phyloP scores from a whole-genome alignment of 2,113 vertebrate genomes.

The Leucopsar rothschildi region DNA sequence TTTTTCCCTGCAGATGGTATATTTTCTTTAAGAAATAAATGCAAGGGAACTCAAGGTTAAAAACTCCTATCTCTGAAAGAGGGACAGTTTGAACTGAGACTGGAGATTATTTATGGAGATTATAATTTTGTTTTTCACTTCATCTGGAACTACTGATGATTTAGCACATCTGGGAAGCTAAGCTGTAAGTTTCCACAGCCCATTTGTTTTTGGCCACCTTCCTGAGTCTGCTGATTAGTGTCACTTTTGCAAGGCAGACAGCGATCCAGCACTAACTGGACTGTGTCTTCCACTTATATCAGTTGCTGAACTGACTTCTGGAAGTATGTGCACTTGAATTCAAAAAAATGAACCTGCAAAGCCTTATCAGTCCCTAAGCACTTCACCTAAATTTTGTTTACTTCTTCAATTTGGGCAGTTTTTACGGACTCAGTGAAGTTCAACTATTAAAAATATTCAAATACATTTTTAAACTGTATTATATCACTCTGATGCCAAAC shows the following conservation, averaged over 20 bases:
- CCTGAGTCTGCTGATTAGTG: conserved; percentile 20
- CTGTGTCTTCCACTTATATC: not conserved
- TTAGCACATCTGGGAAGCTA: conserved; percentile 38
- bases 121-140: not conserved
- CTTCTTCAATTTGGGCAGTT: not conserved
- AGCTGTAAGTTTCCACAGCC: not conserved
- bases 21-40: conserved; percentile 27
- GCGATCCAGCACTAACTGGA: not conserved
- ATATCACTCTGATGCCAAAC: not conserved
- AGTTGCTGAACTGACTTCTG: conserved; percentile 7
- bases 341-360: not conserved
- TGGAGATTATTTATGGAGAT: not conserved
- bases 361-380: not conserved
- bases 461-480: not conserved
- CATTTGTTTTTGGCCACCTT: conserved; percentile 37
- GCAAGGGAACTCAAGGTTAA: not conserved
- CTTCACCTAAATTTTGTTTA: not conserved
- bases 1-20: not conserved
- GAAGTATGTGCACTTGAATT: not conserved
- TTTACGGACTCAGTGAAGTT: not conserved
- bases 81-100: not conserved
- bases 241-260: conserved; percentile 17
- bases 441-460: not conserved
- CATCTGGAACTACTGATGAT: conserved; percentile 27
- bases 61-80: not conserved